Base-by-base conservation (phyloP, 2,113 vertebrate genomes). In the Epinephelus moara region DNA sequence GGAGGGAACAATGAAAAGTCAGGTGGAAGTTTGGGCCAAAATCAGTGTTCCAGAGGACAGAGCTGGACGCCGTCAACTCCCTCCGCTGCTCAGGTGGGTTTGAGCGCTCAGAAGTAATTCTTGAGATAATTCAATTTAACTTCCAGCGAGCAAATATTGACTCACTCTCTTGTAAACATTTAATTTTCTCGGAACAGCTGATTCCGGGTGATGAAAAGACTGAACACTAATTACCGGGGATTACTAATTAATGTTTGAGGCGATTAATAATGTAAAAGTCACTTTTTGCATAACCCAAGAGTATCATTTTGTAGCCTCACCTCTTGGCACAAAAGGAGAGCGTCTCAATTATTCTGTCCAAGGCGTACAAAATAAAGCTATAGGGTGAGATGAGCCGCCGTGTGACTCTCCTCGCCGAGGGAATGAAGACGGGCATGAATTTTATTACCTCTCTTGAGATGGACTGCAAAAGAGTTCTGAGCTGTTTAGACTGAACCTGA, bases 401-500 rank as follows among this genome's bases (percentile, higher is more conserved):
- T 74, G 64, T 86, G 82, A 82, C 55, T 75, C 55, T 61, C 21
- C 45, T 67, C 6, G 4, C 68, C 17, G 13, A 30, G 74, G 66
- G 84, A 79, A 85, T 80, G 77, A 86, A 88, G 76, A 88, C 84
- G 64, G 83, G 75, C 56, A 27, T 56, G 69, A 63, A 75, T 82
- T 92, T 77, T 75, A 81, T 91, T 88, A 73, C 80, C 56, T 64
- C 67, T 85, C 68, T 37, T 52, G 11, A 27, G 81, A 87, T 77
- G 69, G 79, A 89, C 84, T 72, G 79, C 80, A 86, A 88, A 85
- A 78, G 53, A 79, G 70, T 86, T 88, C 81, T 73, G 70, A 68
- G 82, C 80, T 92, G 86, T 91, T 92, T 92, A 85, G 88, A 87
- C 82, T 57, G 76, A 93, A 89, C 33, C 66, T 91, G 93, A 93